Conservation (phyloP, 2,113 vertebrate species). For the Rafetus swinhoei region DNA sequence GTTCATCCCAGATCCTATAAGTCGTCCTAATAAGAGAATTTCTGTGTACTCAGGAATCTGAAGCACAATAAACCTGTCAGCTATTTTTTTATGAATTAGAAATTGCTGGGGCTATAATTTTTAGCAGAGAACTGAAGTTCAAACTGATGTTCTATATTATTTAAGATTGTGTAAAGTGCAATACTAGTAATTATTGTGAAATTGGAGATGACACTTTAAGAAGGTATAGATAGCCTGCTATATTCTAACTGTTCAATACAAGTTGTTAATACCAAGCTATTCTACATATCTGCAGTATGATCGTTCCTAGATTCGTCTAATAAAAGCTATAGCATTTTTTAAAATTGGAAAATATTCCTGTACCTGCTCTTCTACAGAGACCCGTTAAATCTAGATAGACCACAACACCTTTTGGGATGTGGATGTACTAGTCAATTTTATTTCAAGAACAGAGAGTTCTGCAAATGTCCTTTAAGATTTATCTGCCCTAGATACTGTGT, state of each 20-base stretch:
- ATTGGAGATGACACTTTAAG: constrained; percentile 15
- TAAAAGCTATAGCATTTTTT: not conserved
- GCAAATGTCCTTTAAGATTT: constrained; percentile 22
- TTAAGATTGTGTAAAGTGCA: constrained; percentile 20
- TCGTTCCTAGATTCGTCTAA: not conserved
- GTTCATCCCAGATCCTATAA: not conserved
- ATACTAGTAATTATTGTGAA: constrained; percentile 27
- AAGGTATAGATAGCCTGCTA: not conserved
- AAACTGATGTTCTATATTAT: constrained; percentile 25
- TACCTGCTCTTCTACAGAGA: not conserved
- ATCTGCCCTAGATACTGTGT: constrained; percentile 15
- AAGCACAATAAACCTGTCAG: constrained; percentile 30
- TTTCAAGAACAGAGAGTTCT: constrained; percentile 23
- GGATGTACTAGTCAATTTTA: not conserved
- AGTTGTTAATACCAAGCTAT: not conserved
- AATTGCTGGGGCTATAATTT: constrained; percentile 33
- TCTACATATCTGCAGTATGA: not conserved
- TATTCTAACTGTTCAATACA: not conserved
- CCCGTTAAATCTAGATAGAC: not conserved
- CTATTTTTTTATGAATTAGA: constrained; percentile 1
- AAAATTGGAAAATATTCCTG: not conserved
- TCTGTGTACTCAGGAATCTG: not conserved
- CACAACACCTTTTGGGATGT: not conserved
- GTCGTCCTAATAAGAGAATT: constrained; percentile 6
- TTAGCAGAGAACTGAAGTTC: constrained; percentile 29